Base-by-base conservation (phyloP, 2,797 vertebrate species). In the Sebastolobus alascanus region DNA sequence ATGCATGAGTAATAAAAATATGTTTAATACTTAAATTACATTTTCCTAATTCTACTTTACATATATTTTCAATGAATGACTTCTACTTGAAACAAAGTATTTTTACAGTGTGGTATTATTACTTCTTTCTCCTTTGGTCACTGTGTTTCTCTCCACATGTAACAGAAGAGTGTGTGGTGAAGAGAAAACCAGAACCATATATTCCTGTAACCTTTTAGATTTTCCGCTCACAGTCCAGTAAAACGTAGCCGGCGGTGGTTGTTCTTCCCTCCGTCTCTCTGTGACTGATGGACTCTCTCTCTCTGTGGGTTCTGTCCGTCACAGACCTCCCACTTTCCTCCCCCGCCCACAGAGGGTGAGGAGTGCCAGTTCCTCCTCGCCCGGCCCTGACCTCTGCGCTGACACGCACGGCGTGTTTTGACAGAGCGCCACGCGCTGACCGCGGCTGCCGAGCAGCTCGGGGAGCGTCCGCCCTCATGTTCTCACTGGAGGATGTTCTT, bases 301-400 rank as follows among this genome's bases (percentile, higher is more conserved):
- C 78, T 78, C 85, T 89, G 87, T 87, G 88, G 86, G 72, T 82
- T 90, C 90, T 76, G 77, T 90, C 90, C 80, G 75, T 86, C 87
- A 83, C 84, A 79, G 68, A 63, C 69, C 86, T 85, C 85, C 86
- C 68, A 46, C 84, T 75, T 84, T 79, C 84, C 91, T 87, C 80
- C 80, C 73, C 67, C 54, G 22, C 86, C 85, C 81, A 43, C 40
- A 8, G 65, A 74, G 72, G 78, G 86, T 80, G 90, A 87, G 84
- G 90, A 91, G 90, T 86, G 90, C 90, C 90, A 91, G 90, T 90
- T 92, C 87, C 90, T 90, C 80, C 78, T 88, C 35, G 75, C 86
- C 90, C 86, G 25, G 90, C 87, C 91, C 84, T 93, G 93, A 94
- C 90, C 91, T 84, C 84, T 7, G 40, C 8, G 43, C 77, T 68